Percentiles rank a stretch among this genome's conserved stretches.
phyloP scores from a whole-genome alignment of 1,140 invertebrate species.

The Steinernema khuongi region DNA sequence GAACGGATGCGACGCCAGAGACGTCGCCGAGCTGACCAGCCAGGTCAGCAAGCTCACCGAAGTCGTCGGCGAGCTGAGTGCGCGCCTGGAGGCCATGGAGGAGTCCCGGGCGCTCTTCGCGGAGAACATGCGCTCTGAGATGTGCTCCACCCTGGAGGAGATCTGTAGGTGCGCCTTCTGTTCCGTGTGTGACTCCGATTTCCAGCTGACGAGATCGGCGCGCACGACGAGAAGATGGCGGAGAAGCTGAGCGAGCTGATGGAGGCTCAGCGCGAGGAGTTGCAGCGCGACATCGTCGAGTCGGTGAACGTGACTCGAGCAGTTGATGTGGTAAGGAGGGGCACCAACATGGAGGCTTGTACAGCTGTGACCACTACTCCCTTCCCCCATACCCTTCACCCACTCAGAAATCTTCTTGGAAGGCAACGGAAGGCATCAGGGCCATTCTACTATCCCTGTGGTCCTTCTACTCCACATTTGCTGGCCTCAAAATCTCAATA shows the following conservation, averaged over 20 bases:
- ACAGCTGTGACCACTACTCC: background rate
- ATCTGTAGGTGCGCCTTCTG: background rate
- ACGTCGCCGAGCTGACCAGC: background rate
- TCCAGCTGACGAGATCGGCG: background rate
- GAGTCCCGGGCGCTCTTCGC: background rate
- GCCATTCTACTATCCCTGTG: no score
- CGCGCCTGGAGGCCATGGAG: background rate
- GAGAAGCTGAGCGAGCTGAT: background rate
- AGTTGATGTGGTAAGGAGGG: no score
- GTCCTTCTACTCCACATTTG: no score
- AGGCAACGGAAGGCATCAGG: no score
- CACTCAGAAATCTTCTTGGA: no score
- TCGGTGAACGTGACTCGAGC: background rate
- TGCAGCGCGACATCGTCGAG: background rate
- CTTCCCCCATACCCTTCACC: no score
- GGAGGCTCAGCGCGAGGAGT: background rate
- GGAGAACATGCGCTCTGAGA: constrained; percentile 5
- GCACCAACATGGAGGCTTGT: no score
- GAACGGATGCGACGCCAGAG: background rate
- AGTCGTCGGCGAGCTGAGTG: background rate
- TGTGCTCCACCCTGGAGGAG: background rate
- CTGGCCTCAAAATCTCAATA: no score
- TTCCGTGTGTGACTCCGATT: background rate
- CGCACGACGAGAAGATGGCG: background rate
- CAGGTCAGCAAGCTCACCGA: background rate